phyloP scores from a whole-genome alignment of 2,113 vertebrate species.

The Xiphophorus maculatus region DNA sequence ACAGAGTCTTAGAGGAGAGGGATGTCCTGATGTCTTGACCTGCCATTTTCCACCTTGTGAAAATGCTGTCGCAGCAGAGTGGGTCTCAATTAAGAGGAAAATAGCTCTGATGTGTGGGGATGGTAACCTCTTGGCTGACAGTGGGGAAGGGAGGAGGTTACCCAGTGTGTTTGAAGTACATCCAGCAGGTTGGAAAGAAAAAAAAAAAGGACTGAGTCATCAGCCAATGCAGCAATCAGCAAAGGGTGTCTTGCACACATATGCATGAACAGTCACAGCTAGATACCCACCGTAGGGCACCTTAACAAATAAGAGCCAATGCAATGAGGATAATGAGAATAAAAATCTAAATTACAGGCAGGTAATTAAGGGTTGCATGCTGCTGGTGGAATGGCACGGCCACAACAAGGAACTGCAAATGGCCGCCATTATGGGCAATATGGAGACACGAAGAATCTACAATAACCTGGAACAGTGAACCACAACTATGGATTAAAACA shows the following conservation, averaged over 20 bases:
- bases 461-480: slow-evolving; percentile 15
- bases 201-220: slow-evolving; percentile 54
- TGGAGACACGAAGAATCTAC: slow-evolving; percentile 15
- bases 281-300: slow-evolving; percentile 3
- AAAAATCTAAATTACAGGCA: slow-evolving; percentile 5
- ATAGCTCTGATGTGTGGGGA: slow-evolving; percentile 58
- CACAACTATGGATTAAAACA: slow-evolving; percentile 5
- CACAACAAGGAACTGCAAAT: slow-evolving; percentile 25
- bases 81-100: slow-evolving; percentile 69
- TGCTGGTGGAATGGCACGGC: slow-evolving; percentile 22
- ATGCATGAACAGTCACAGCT: background rate
- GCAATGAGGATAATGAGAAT: background rate
- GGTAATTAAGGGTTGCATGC: background rate
- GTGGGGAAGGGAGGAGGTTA: slow-evolving; percentile 51
- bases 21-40: slow-evolving; percentile 65
- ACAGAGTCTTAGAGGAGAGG: background rate
- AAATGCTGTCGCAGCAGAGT: slow-evolving; percentile 67
- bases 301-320: background rate
- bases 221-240: slow-evolving; percentile 54
- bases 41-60: slow-evolving; percentile 65
- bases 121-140: slow-evolving; percentile 57
- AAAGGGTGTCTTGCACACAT: slow-evolving; percentile 18
- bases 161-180: slow-evolving; percentile 56
- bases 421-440: slow-evolving; percentile 34
- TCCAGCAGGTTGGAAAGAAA: slow-evolving; percentile 48